phyloP scores from a whole-genome alignment of 2,797 vertebrate genomes.

The Hemibagrus guttatus region DNA sequence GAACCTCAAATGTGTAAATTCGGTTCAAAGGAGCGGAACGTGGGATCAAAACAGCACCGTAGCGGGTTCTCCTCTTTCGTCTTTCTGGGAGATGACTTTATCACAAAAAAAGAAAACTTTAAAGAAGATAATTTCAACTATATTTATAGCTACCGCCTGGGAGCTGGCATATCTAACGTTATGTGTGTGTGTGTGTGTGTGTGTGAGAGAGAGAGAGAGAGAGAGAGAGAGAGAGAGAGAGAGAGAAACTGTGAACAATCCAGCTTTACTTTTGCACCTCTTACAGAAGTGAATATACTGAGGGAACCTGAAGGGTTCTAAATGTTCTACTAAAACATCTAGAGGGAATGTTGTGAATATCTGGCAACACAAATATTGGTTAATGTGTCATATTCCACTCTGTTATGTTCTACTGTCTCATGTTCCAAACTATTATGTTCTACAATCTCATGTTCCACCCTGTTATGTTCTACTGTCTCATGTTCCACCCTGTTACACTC shows the following conservation, averaged over 20 bases:
- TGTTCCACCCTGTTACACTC: not conserved
- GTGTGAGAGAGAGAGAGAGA: not conserved
- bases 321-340: not conserved
- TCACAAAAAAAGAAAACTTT: not conserved
- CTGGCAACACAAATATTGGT: not conserved
- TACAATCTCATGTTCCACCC: not conserved
- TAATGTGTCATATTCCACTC: not conserved
- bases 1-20: constrained; percentile 3
- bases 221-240: too few species aligned
- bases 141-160: not conserved
- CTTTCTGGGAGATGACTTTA: not conserved
- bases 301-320: not conserved
- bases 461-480: not conserved
- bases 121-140: not conserved
- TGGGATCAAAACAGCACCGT: not conserved
- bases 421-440: not conserved
- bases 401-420: not conserved
- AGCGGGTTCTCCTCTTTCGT: not conserved
- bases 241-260: too few species aligned
- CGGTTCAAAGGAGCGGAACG: not conserved
- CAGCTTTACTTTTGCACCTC: too few species aligned
- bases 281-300: too few species aligned
- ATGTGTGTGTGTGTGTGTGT: not conserved
- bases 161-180: not conserved
- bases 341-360: not conserved